Percentiles rank a stretch among this genome's conserved stretches.
Evolutionary conservation across 2,113 vertebrate genomes (phyloP).

Genomic region (Ophthalmolycus amberensis): DNA sequence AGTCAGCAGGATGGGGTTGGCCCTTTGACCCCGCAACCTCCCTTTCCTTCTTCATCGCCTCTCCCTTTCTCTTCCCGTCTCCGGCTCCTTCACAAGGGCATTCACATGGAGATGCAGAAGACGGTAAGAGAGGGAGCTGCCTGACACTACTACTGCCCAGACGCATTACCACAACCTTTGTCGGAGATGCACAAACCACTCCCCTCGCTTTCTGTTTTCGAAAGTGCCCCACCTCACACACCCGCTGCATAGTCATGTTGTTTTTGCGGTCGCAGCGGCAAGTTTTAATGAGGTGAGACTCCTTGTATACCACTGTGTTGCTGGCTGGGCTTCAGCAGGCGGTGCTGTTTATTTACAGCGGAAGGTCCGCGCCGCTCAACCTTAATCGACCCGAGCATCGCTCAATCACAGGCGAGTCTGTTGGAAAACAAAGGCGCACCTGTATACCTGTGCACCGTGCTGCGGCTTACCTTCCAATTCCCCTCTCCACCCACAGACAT

Average conservation of each 20-base stretch:
- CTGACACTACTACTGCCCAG: conserved; percentile 23
- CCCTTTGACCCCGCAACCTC: conserved; percentile 75
- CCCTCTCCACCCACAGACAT: background rate
- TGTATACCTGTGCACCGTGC: conserved; percentile 19
- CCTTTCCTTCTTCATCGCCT: conserved; percentile 32
- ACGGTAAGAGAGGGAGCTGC: conserved; percentile 15
- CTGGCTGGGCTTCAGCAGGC: conserved; percentile 55
- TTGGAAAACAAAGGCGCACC: conserved; percentile 51
- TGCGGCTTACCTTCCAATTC: background rate
- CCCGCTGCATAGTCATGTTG: conserved; percentile 73
- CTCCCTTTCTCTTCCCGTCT: conserved; percentile 44
- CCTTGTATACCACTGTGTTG: conserved; percentile 48
- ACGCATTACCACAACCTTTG: conserved; percentile 28
- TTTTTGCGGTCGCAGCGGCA: conserved; percentile 73
- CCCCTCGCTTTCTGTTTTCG: conserved; percentile 22
- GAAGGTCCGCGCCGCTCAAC: conserved; percentile 49
- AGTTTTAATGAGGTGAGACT: conserved; percentile 77
- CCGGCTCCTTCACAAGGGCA: conserved; percentile 74
- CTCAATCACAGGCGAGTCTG: conserved; percentile 40
- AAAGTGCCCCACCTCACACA: conserved; percentile 40
- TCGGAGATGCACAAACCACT: conserved; percentile 13
- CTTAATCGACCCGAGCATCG: conserved; percentile 47
- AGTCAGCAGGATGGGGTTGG: conserved; percentile 80
- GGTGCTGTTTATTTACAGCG: conserved; percentile 66
- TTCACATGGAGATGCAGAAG: conserved; percentile 54